Evolutionary conservation across 2,888 invertebrate genomes (phyloP).

Genomic region (Eurytoma adleriae): DNA sequence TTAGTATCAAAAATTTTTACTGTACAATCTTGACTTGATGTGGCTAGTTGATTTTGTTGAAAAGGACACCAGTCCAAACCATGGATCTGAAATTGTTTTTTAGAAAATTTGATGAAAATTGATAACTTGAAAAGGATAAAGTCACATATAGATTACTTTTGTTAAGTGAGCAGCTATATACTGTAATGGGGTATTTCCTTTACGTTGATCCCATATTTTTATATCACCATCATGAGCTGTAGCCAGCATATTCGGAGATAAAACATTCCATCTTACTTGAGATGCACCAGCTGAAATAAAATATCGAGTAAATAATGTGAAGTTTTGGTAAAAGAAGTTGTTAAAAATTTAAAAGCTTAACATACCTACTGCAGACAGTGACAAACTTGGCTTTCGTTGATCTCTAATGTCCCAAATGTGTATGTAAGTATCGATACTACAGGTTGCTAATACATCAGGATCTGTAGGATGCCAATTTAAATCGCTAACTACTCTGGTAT

Average conservation of each 20-base stretch:
- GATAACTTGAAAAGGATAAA: background rate
- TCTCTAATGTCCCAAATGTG: conserved; percentile 96
- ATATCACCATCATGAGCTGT: conserved; percentile 98
- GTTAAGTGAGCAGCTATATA: conserved; percentile 95
- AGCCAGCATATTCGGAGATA: conserved; percentile 89
- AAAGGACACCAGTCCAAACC: conserved; percentile 96
- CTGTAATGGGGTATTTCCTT: conserved; percentile 90
- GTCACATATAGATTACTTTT: conserved; percentile 71
- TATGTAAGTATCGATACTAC: conserved; percentile 95
- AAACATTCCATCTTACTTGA: conserved; percentile 95
- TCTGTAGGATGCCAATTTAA: conserved; percentile 93
- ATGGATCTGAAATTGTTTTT: conserved; percentile 81
- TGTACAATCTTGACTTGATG: conserved; percentile 96
- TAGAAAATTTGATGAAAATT: background rate
- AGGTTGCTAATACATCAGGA: conserved; percentile 88
- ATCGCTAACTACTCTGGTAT: conserved; percentile 92
- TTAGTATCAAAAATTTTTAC: conserved; percentile 96
- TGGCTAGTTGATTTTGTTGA: conserved; percentile 89
- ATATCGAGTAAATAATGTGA: conserved; percentile 3
- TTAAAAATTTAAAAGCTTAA: conserved; percentile 26
- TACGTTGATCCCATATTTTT: conserved; percentile 96
- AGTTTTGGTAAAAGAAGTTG: conserved; percentile 5
- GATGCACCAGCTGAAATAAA: conserved; percentile 86
- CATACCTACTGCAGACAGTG: conserved; percentile 92
- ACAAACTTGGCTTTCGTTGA: conserved; percentile 87